Conservation (phyloP, 2,797 vertebrate genomes). For the Taenioides sp. region DNA sequence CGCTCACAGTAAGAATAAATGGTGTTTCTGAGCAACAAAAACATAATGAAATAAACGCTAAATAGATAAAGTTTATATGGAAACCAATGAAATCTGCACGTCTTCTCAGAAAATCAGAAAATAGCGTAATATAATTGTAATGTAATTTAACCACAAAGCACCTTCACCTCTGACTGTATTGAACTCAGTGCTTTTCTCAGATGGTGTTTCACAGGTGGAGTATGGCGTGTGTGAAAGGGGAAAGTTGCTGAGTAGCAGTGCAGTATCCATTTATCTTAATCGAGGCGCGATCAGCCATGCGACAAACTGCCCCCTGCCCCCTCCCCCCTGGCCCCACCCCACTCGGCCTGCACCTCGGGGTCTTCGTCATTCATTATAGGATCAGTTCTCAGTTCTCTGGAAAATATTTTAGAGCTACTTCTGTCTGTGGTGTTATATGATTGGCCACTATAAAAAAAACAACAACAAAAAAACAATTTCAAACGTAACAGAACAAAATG, state of each 20-base stretch:
- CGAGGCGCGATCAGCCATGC: slow-evolving; percentile 2
- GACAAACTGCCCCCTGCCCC: background rate
- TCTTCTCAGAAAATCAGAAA: background rate
- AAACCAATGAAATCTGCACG: no score
- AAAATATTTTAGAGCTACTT: background rate
- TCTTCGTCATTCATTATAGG: background rate
- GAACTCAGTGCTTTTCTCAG: background rate
- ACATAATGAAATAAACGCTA: no score
- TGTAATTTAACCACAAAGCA: background rate
- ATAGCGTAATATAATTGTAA: background rate
- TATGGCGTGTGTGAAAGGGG: background rate
- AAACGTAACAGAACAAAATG: background rate
- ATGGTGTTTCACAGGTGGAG: background rate
- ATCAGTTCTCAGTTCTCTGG: background rate
- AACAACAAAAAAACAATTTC: background rate
- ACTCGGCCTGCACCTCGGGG: background rate
- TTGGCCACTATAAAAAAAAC: background rate
- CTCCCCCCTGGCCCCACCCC: no score
- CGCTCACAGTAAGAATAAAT: no score
- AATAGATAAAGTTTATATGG: no score
- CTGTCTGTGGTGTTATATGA: background rate
- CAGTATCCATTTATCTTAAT: slow-evolving; percentile 12
- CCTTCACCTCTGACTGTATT: background rate
- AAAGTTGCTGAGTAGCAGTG: slow-evolving; percentile 3
- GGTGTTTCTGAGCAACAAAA: no score